Evolutionary conservation across 1,140 invertebrate species (phyloP).

Genomic region (Spodoptera frugiperda): DNA sequence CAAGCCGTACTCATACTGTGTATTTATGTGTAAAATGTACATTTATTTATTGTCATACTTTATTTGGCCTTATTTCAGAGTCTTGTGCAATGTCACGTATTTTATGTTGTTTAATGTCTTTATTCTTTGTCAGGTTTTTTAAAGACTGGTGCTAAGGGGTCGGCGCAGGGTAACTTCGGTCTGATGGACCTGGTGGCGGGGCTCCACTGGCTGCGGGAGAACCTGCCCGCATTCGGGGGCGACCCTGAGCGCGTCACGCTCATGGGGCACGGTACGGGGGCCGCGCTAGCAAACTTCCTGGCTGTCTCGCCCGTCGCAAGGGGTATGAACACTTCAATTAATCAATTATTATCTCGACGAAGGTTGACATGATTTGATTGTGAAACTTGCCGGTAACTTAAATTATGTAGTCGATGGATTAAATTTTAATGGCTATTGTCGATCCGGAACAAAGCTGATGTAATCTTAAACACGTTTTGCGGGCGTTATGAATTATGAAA

Average conservation of each 20-base stretch:
- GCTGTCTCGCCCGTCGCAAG: constrained; percentile 97
- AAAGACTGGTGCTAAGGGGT: constrained; percentile 94
- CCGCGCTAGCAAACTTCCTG: constrained; percentile 96
- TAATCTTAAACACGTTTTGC: background rate
- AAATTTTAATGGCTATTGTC: constrained; percentile 12
- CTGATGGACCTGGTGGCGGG: constrained; percentile 98
- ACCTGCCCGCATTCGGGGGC: constrained; percentile 95
- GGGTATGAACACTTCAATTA: constrained; percentile 87
- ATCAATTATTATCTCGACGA: constrained; percentile 1
- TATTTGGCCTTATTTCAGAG: background rate
- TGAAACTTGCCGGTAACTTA: too few relatives aligned
- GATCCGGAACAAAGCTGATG: too few relatives aligned
- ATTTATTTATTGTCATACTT: background rate
- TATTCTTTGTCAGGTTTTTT: constrained; percentile 90
- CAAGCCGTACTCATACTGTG: constrained; percentile 24
- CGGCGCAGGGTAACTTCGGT: constrained; percentile 97
- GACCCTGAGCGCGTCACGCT: constrained; percentile 95
- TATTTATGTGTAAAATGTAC: constrained; percentile 41
- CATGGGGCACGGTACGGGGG: constrained; percentile 97
- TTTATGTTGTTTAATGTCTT: constrained; percentile 4
- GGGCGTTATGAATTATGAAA: background rate
- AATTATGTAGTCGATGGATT: background rate
- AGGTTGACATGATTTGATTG: background rate
- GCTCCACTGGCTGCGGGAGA: constrained; percentile 96
- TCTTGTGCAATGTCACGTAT: background rate